Evolutionary conservation across 2,113 vertebrate species (phyloP).

Genomic region (Ciconia boyciana): DNA sequence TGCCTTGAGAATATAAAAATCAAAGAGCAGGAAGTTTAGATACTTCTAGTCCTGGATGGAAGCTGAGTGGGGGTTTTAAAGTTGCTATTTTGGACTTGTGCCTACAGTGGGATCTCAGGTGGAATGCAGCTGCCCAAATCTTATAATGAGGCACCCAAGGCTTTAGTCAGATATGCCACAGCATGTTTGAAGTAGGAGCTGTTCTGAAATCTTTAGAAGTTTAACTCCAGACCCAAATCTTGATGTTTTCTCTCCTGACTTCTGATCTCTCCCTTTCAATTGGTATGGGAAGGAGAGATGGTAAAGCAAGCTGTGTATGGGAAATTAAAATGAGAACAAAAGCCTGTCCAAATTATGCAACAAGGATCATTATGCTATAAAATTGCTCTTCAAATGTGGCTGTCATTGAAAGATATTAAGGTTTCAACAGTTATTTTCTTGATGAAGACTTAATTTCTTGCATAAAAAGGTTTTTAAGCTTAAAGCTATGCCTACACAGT

Average conservation of each 20-base stretch:
- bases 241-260: conserved; percentile 12
- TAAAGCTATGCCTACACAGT: conserved; percentile 8
- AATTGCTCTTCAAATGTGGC: conserved; percentile 68
- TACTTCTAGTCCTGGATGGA: not conserved
- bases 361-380: conserved; percentile 68
- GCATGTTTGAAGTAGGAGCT: not conserved
- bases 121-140: not conserved
- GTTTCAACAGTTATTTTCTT: conserved; percentile 68
- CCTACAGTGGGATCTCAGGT: not conserved
- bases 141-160: not conserved
- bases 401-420: conserved; percentile 65
- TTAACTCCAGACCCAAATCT: conserved; percentile 29
- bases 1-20: not conserved
- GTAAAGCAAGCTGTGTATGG: conserved; percentile 47
- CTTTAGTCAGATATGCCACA: not conserved
- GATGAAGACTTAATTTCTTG: conserved; percentile 49
- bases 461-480: conserved; percentile 37
- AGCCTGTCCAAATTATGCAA: conserved; percentile 71
- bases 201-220: conserved; percentile 17
- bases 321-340: conserved; percentile 73
- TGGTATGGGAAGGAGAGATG: conserved; percentile 41
- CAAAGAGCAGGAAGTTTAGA: not conserved
- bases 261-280: conserved; percentile 51
- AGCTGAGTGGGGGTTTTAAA: not conserved
- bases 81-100: not conserved